These are phyloP conservation scores for Boloria selene DNA, from an alignment of 2,888 invertebrate species.

Conservation along the genomic window DNA sequence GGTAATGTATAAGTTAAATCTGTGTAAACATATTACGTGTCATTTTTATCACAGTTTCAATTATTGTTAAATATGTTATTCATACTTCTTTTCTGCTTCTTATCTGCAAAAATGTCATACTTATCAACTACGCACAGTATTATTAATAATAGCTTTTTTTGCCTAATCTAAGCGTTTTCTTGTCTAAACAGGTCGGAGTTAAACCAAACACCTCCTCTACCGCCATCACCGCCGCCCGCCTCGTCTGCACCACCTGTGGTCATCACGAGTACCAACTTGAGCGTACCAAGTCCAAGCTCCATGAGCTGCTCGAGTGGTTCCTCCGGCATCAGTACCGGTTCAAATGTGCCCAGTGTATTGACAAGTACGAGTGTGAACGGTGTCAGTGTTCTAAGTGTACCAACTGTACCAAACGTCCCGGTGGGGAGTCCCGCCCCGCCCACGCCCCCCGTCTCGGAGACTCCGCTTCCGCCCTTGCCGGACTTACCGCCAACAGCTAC, in stretches of 20 bases:
- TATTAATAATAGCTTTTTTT: background rate
- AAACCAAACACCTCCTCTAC: slow-evolving; percentile 66
- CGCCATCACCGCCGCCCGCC: slow-evolving; percentile 70
- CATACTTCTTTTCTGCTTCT: background rate
- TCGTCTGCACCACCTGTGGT: slow-evolving; percentile 62
- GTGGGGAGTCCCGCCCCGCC: slow-evolving; percentile 34
- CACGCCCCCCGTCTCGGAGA: slow-evolving; percentile 34
- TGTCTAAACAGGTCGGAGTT: slow-evolving; percentile 58
- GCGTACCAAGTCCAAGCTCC: slow-evolving; percentile 27
- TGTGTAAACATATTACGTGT: background rate
- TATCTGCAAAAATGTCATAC: background rate
- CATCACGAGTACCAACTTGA: slow-evolving; percentile 37
- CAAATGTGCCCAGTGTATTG: slow-evolving; percentile 30
- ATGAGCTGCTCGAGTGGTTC: slow-evolving; percentile 48
- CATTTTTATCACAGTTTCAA: background rate
- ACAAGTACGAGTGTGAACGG: slow-evolving; percentile 33
- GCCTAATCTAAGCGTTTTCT: background rate
- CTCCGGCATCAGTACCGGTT: slow-evolving; percentile 57
- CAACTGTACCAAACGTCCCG: slow-evolving; percentile 23
- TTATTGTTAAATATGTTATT: background rate
- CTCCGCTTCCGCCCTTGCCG: slow-evolving; percentile 21
- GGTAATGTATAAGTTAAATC: background rate
- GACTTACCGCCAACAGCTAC: slow-evolving; percentile 22
- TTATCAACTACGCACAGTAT: no score
- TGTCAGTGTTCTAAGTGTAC: slow-evolving; percentile 32